Conservation (phyloP, 2,797 vertebrate genomes). For the Myotis vivesi region DNA sequence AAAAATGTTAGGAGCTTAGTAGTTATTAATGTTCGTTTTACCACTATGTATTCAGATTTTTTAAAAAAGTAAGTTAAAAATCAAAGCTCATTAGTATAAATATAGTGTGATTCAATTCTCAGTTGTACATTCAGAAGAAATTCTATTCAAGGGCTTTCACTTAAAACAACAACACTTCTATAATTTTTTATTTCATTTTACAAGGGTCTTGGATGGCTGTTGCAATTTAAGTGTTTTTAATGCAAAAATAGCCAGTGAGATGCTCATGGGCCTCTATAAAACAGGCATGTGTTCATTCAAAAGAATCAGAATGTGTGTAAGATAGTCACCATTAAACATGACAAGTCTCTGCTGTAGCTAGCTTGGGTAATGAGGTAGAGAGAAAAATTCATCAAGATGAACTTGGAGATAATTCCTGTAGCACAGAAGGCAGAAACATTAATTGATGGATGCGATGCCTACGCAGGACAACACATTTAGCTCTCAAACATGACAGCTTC, state of each 20-base stretch:
- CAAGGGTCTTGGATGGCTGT: background rate
- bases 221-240: slow-evolving; percentile 56
- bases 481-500: slow-evolving; percentile 1
- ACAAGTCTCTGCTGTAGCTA: slow-evolving; percentile 52
- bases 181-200: slow-evolving; percentile 48
- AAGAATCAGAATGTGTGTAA: slow-evolving; percentile 43
- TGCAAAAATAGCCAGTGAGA: slow-evolving; percentile 37
- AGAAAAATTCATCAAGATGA: slow-evolving; percentile 72
- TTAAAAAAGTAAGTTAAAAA: background rate
- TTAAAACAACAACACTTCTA: background rate
- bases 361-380: slow-evolving; percentile 70
- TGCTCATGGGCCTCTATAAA: slow-evolving; percentile 5
- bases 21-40: slow-evolving; percentile 11
- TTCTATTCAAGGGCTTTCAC: background rate
- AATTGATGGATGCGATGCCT: slow-evolving; percentile 53
- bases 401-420: slow-evolving; percentile 69
- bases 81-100: background rate
- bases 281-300: background rate
- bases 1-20: background rate
- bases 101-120: background rate
- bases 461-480: slow-evolving; percentile 61
- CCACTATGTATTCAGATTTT: background rate
- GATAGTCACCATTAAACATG: slow-evolving; percentile 54
- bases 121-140: background rate
- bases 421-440: slow-evolving; percentile 65